Evolutionary conservation across 1,140 invertebrate genomes (phyloP).

Genomic region (Eriosoma lanigerum): DNA sequence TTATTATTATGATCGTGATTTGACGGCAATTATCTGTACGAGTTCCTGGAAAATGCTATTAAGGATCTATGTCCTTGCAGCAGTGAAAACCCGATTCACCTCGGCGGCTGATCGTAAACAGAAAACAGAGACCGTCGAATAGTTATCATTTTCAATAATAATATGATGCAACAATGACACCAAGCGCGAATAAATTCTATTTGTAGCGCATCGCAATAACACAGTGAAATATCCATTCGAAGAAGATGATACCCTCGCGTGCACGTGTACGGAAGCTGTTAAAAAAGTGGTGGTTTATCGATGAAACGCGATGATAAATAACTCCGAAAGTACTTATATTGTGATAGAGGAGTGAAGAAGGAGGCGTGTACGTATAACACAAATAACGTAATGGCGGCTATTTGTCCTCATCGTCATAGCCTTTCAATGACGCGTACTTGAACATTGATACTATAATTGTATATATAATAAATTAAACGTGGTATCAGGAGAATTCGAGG

Average conservation of each 20-base stretch:
- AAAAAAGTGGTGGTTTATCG: neutral
- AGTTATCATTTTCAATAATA: too few relatives aligned
- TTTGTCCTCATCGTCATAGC: neutral
- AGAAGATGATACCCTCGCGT: neutral
- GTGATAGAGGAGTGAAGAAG: neutral
- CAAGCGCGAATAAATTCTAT: too few relatives aligned
- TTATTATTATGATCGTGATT: neutral
- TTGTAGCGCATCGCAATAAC: neutral
- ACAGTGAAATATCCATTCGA: too few relatives aligned
- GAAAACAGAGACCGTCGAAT: neutral
- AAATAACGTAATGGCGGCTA: neutral
- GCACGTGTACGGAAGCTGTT: constrained; percentile 25
- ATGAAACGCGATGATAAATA: neutral
- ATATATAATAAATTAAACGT: too few relatives aligned
- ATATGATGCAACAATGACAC: too few relatives aligned
- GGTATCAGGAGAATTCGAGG: too few relatives aligned
- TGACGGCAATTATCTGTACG: neutral
- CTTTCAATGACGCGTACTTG: neutral
- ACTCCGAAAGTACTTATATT: neutral
- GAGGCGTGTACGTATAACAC: neutral
- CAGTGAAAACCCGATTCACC: constrained; percentile 26
- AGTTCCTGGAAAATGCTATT: constrained; percentile 33
- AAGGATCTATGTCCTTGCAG: constrained; percentile 24
- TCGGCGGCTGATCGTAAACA: neutral
- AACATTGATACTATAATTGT: too few relatives aligned